Evolutionary conservation across 2,113 vertebrate species (phyloP).

Genomic region (Muntiacus reevesi): DNA sequence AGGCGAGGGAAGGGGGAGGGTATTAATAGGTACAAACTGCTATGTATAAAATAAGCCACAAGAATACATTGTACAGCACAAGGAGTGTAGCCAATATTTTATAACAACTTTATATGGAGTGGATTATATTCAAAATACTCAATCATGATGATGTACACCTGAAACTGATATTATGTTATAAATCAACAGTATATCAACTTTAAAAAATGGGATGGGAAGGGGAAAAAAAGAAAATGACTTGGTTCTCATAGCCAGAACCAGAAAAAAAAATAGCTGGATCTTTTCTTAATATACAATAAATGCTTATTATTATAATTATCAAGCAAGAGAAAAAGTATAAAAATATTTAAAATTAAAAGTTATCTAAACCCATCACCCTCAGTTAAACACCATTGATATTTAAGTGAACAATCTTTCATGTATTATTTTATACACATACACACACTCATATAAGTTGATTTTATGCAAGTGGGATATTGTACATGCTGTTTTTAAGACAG

Average conservation of each 20-base stretch:
- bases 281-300: background rate
- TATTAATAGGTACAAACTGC: background rate
- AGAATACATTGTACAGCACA: background rate
- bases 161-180: background rate
- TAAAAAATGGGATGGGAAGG: background rate
- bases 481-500: background rate
- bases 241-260: background rate
- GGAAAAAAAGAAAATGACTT: background rate
- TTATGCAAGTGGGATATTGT: background rate
- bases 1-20: background rate
- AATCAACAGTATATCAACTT: background rate
- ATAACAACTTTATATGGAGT: background rate
- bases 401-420: background rate
- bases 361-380: background rate
- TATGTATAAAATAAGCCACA: background rate
- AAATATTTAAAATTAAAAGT: background rate
- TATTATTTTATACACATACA: background rate
- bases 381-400: background rate
- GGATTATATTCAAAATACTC: background rate
- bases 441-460: background rate
- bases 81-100: background rate
- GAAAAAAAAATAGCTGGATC: background rate
- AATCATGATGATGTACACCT: background rate
- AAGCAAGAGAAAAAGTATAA: background rate
- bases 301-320: background rate